Evolutionary conservation across 2,888 invertebrate genomes (phyloP).

Genomic region (Crossocerus cetratus): DNA sequence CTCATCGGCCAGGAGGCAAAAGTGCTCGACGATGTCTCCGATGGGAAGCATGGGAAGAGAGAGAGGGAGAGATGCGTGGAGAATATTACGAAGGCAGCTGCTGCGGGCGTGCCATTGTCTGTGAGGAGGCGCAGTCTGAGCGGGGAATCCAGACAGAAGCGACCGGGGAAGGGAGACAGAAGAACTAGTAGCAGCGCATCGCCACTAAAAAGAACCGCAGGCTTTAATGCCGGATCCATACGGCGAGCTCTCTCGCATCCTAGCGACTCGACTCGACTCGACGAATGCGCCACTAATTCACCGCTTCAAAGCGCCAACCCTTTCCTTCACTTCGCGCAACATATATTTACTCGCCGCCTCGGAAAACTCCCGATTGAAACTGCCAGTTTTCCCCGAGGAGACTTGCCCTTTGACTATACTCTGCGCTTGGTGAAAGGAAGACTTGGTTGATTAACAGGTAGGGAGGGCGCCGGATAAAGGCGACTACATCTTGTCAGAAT

Average conservation of each 20-base stretch:
- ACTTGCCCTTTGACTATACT: too few relatives aligned
- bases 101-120: constrained; percentile 30
- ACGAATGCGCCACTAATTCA: not conserved
- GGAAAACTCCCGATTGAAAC: too few relatives aligned
- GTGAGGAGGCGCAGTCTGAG: constrained; percentile 9
- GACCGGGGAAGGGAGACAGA: not conserved
- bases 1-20: constrained; percentile 19
- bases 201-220: constrained; percentile 6
- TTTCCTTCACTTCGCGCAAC: too few relatives aligned
- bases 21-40: constrained; percentile 11
- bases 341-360: too few relatives aligned
- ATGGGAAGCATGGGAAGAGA: too few relatives aligned
- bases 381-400: too few relatives aligned
- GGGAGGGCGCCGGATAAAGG: too few relatives aligned
- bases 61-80: not conserved
- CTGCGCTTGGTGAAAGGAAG: too few relatives aligned
- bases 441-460: too few relatives aligned
- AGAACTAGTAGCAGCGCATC: not conserved
- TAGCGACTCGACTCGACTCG: not conserved
- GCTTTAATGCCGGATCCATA: not conserved
- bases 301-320: not conserved
- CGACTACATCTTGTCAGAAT: too few relatives aligned
- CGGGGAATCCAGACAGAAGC: constrained; percentile 9
- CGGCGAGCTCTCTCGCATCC: not conserved
- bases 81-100: constrained; percentile 26